Base-by-base conservation (phyloP, 2,797 vertebrate genomes). In the Dendrocincla tyrannina region DNA sequence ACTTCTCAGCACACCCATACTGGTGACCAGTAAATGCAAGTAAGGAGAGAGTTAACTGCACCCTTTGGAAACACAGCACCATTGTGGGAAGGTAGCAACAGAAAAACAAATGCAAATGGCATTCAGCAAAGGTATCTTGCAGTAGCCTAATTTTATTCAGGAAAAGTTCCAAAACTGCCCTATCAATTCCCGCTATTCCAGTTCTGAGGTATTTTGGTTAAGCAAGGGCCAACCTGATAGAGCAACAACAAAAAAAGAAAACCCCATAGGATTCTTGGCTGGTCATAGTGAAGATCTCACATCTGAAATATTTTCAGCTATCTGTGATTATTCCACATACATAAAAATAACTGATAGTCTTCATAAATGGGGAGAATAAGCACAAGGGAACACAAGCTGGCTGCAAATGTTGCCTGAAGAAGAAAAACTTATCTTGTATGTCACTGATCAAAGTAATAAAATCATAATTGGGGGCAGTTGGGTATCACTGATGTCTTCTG, bases 301-400 rank as follows among this genome's bases (percentile, higher is more conserved):
- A 63, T 94, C 39, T 68, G 60, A 89, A 89, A 50, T 94, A 91
- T 90, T 96, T 94, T 86, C 79, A 84, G 62, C 76, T 91, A 63
- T 92, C 53, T 93, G 52, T 92, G 68, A 44, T 89, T 93, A 59
- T 93, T 92, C 60, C 73, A 81, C 35, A 42, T 75, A 92, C 62
- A 87, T 96, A 89, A 75, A 78, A 94, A 78, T 77, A 89, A 88
- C 39, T 75, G 46, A 28, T 8, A 66, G 72, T 62, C 68, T 83
- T 55, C n/a, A 62, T 85, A 77, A 80, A 58, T 66, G 70, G 64
- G 56, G 44, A 64, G 52, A 80, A 55, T 68, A 78, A 89, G 32
- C 22, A 32, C 16, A 44, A 42, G 56, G 68, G 74, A 93, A 59
- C 25, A 47, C 49, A 84, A 50, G 39, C 32, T 67, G 76, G 37